Evolutionary conservation across 2,888 invertebrate genomes (phyloP), one percentile per base, ranked within the genome.

Genomic region (Phortica okadai): DNA sequence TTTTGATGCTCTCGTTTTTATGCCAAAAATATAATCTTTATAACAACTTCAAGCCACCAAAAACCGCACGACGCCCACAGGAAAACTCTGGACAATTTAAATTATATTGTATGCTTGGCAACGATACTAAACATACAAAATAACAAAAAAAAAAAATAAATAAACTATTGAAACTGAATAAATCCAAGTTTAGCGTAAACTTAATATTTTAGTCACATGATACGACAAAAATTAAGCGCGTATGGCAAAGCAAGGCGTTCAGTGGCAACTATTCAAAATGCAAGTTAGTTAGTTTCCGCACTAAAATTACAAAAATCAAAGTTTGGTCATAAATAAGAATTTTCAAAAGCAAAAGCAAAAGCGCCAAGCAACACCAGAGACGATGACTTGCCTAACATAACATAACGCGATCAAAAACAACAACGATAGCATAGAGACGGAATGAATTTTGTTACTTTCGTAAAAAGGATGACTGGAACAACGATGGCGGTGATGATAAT

Each of bases 281-380:
- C 62, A 62, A 62, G 21, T 62, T 25, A 62, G 62, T 62, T 62
- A 62, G 62, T 56, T 56, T 56, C 56, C n/a, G 14, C 21, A 10
- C 16, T 56, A 58, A 73, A 56, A 56, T 21, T n/a, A 58, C 16
- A 25, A 75, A 85, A 84, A 85, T 84, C 83, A 83, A 84, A 85
- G 84, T 84, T 85, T 77, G 70, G 83, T 83, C 83, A 84, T 84
- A 84, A 85, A 83, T 84, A 84, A 83, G 79, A 82, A 83, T 72
- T 72, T 72, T 56, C 70, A 14, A 54, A 72, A 6, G 54, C 54
- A 14, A 54, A 56, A 6, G 54, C 54, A 67, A 67, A 67, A 41
- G 41, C 10, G 14, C 50, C 42, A 67, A 44, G 67, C 8, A 67
- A 67, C 33, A 44, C 7, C 41, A 64, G 16, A 69, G 69, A 50